phyloP scores from a whole-genome alignment of 2,113 vertebrate genomes.

The Rutilus rutilus region DNA sequence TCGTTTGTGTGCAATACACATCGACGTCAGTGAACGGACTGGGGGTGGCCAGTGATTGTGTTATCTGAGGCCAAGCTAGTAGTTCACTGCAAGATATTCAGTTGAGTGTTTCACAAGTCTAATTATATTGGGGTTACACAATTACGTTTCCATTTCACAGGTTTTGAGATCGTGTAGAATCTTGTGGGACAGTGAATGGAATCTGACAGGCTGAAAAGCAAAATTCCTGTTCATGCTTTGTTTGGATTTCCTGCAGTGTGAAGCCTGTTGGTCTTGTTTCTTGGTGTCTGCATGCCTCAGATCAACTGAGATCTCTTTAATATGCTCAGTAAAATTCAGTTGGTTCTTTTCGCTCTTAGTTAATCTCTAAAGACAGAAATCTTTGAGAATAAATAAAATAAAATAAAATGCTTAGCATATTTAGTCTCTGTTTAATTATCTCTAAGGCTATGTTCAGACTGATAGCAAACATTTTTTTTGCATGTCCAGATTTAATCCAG shows the following conservation, averaged over 20 bases:
- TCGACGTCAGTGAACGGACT: neutral
- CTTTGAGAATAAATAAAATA: neutral
- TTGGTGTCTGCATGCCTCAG: constrained; percentile 7
- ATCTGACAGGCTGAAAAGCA: constrained; percentile 25
- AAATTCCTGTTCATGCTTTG: constrained; percentile 27
- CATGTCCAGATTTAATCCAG: too few species aligned
- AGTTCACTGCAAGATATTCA: neutral
- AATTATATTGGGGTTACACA: neutral
- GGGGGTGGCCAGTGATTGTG: neutral
- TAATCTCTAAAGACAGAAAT: neutral
- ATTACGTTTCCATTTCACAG: neutral
- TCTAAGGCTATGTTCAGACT: too few species aligned
- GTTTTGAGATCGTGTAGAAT: neutral
- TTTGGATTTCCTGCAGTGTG: constrained; percentile 29
- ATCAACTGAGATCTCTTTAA: constrained; percentile 7
- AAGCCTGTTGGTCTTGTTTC: constrained; percentile 12
- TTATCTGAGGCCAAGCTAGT: neutral
- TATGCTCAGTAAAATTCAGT: neutral
- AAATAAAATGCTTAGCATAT: too few species aligned
- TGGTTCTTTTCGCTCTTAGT: neutral
- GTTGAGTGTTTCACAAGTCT: neutral
- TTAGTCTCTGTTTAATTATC: neutral
- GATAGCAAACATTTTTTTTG: too few species aligned
- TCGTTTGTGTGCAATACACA: neutral
- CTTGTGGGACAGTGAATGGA: constrained; percentile 3